These are phyloP conservation scores for Myotis daubentonii DNA, from an alignment of 2,797 vertebrate species.

Conservation along the genomic window DNA sequence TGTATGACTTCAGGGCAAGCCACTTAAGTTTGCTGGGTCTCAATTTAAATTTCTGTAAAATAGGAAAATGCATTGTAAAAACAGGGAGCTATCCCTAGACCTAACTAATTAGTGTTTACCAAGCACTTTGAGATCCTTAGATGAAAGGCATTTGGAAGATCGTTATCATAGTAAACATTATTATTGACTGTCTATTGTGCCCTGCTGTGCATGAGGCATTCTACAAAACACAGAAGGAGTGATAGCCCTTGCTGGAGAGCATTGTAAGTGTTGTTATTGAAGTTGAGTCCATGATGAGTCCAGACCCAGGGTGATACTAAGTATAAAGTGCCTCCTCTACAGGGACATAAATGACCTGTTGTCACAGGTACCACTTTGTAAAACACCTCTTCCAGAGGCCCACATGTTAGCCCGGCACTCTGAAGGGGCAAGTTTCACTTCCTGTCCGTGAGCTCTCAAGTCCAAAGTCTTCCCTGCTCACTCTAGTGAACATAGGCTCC, in stretches of 20 bases:
- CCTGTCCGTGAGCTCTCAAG: neutral
- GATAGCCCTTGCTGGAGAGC: constrained; percentile 20
- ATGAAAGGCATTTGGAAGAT: constrained; percentile 75
- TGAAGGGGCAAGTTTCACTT: constrained; percentile 40
- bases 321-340: constrained; percentile 44
- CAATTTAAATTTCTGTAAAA: constrained; percentile 69
- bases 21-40: constrained; percentile 45
- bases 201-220: constrained; percentile 42
- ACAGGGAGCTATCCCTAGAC: constrained; percentile 54
- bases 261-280: constrained; percentile 60
- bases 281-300: constrained; percentile 43
- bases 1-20: constrained; percentile 42
- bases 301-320: constrained; percentile 43
- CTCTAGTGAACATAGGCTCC: neutral
- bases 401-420: neutral
- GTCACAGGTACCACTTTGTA: constrained; percentile 61
- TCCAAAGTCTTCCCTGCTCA: constrained; percentile 48
- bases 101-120: constrained; percentile 78
- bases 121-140: constrained; percentile 69
- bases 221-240: constrained; percentile 51
- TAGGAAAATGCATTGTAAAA: constrained; percentile 55
- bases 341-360: constrained; percentile 61
- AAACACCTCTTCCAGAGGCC: constrained; percentile 46
- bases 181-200: constrained; percentile 62
- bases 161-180: constrained; percentile 58